phyloP scores from a whole-genome alignment of 2,797 vertebrate species.

The Notamacropus eugenii region DNA sequence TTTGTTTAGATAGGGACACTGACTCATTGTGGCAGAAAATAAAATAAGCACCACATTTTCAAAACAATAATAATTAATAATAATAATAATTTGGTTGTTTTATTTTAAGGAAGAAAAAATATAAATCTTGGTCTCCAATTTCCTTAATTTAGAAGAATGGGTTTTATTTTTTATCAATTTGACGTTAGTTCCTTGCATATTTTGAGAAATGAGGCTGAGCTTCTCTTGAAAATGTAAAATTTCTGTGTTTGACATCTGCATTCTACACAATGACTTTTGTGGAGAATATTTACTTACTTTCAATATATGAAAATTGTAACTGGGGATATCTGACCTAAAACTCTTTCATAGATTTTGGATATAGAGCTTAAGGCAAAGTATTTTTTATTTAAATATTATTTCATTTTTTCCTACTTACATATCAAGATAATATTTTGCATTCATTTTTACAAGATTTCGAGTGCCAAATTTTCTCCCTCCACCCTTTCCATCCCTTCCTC shows the following conservation, averaged over 20 bases:
- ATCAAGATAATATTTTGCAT: too few relatives aligned
- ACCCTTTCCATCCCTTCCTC: too few relatives aligned
- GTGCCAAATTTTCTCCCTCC: too few relatives aligned
- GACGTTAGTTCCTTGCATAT: neutral
- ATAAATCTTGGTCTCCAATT: neutral
- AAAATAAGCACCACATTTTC: neutral
- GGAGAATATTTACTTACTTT: neutral
- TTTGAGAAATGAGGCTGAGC: neutral
- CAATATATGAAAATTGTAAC: neutral
- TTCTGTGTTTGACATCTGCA: neutral
- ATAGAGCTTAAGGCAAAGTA: neutral
- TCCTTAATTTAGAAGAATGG: neutral
- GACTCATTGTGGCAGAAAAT: neutral
- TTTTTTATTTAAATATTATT: too few relatives aligned
- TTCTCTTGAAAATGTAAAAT: neutral
- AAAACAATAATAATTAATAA: neutral
- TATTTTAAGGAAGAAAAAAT: neutral
- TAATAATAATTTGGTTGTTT: neutral
- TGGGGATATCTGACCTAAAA: neutral
- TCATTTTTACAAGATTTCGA: too few relatives aligned
- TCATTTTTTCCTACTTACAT: too few relatives aligned
- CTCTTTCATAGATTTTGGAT: constrained; percentile 28
- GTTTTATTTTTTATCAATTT: neutral
- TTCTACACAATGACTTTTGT: neutral
- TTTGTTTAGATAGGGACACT: neutral